Base-by-base conservation (phyloP, 1,140 invertebrate species). In the Danaus melanippus region DNA sequence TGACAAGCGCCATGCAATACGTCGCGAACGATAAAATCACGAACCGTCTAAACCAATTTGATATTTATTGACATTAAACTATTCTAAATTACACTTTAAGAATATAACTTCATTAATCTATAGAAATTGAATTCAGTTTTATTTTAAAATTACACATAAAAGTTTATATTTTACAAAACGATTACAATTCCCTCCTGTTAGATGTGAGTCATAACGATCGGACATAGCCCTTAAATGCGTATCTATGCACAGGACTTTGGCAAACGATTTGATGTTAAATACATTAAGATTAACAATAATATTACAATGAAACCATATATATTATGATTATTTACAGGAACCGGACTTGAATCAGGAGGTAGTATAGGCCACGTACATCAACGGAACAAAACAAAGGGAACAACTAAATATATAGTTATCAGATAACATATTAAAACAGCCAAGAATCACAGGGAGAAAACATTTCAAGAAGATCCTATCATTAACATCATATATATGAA, bases 371-470 rank as follows among this genome's bases (percentile, higher is more conserved):
- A 42, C 41, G 41, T 42, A 52, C 50, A 3, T 15, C 15, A 15
- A 15, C 21, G 42, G 43, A 45, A 45, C 12, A 42, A 42, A n/a
- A 44, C 39, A 52, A 32, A 45, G 9, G 43, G 42, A 45, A 51
- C 50, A 43, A 17, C 10, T 44, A 44, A 44, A 44, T 44, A 11
- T 11, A 44, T 43, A 42, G 42, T 50, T 42, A 43, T 58, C 41
- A 56, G 53, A 53, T 51, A 52, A 58, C 46, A 61, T 46, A 45
- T 39, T 61, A 61, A 69, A 63, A 74, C 71, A 74, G 71, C 71
- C 71, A 66, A 70, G 54, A 70, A 75, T 73, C 69, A 75, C 70
- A 75, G 70, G 69, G 58, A 62, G 54, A 51, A 56, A 56, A 32
- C 21, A 7, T 58, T 46, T 32, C 50, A 9, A 44, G 9, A 54